phyloP scores from a whole-genome alignment of 1,140 invertebrate species.

The Harpegnathos saltator region DNA sequence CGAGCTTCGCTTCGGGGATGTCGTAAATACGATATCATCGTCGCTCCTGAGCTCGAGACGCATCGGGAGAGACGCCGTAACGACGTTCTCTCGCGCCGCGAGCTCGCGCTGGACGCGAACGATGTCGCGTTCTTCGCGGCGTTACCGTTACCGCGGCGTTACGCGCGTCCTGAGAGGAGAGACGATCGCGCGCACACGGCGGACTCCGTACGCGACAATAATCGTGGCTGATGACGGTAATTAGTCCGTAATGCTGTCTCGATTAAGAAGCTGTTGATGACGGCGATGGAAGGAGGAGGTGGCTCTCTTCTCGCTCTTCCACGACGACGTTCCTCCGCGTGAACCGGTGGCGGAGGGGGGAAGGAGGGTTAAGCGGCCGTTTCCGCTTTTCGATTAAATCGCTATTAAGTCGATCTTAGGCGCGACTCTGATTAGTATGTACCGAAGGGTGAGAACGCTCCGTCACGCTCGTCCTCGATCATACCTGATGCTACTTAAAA shows the following conservation, averaged over 20 bases:
- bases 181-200: background rate
- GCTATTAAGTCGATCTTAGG: conserved; percentile 52
- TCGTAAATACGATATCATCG: conserved; percentile 37
- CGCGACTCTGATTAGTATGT: conserved; percentile 53
- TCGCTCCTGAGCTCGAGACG: background rate
- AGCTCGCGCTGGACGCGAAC: background rate
- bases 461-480: conserved; percentile 34
- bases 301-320: too few relatives aligned
- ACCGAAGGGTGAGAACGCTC: conserved; percentile 21
- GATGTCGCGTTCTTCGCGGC: conserved; percentile 18
- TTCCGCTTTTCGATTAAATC: conserved; percentile 60
- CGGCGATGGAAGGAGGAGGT: conserved; percentile 5
- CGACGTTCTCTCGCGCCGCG: background rate
- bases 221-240: conserved; percentile 33
- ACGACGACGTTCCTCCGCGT: too few relatives aligned
- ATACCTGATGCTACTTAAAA: conserved; percentile 27
- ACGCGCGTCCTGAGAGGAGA: background rate
- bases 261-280: conserved; percentile 53
- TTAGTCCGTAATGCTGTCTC: conserved; percentile 20
- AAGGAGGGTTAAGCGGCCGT: conserved; percentile 47
- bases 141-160: conserved; percentile 30
- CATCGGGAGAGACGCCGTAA: background rate
- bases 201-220: conserved; percentile 26
- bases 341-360: too few relatives aligned
- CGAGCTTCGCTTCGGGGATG: background rate